These are phyloP conservation scores for Saxidomus purpurata DNA, from an alignment of 1,140 invertebrate genomes.

Conservation along the genomic window DNA sequence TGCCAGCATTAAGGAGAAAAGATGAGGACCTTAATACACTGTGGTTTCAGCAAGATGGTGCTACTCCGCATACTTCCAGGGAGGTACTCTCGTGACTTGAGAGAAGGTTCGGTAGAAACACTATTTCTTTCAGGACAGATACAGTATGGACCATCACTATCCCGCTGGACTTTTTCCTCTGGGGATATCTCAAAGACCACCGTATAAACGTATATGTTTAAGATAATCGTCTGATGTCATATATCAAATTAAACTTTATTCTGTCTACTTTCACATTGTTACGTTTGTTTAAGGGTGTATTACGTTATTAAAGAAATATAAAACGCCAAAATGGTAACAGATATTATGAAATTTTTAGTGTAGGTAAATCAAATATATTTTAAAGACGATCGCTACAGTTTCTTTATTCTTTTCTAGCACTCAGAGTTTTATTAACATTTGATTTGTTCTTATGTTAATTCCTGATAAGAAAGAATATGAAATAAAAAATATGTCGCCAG, in stretches of 20 bases:
- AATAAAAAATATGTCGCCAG: no score
- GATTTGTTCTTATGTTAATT: no score
- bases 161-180: not conserved
- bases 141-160: not conserved
- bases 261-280: no score
- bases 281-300: not conserved
- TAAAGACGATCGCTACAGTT: no score
- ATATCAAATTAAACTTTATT: no score
- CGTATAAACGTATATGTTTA: not conserved
- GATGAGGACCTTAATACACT: not conserved
- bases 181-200: not conserved
- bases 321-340: not conserved
- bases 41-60: constrained; percentile 24
- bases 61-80: not conserved
- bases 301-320: not conserved
- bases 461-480: no score
- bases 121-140: not conserved
- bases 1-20: constrained; percentile 21
- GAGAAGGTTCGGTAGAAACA: not conserved
- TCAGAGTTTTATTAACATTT: no score
- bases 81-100: not conserved
- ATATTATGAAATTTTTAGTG: not conserved
- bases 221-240: no score
- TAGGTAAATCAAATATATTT: no score
- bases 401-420: no score